phyloP scores from a whole-genome alignment of 1,140 invertebrate species.

The Aricia agestis region DNA sequence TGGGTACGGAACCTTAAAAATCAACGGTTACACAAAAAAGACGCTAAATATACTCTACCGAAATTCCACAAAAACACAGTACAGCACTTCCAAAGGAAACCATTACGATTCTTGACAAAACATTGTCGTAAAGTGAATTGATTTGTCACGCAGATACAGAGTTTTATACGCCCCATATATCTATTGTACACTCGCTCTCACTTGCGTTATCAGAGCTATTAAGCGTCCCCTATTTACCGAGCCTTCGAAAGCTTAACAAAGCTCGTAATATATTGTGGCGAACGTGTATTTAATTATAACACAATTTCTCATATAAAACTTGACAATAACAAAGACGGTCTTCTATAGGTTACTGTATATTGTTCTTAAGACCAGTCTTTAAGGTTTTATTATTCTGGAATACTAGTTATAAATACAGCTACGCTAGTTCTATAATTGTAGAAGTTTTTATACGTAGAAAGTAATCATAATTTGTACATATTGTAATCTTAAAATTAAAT shows the following conservation, averaged over 20 bases:
- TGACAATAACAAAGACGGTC: not conserved
- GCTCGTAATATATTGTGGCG: constrained; percentile 1
- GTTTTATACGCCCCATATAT: not conserved
- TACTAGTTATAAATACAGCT: not conserved
- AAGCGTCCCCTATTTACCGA: constrained; percentile 10
- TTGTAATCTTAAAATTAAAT: too few relatives aligned
- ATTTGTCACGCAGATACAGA: not conserved
- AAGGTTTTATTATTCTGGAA: not conserved
- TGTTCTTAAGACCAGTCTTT: not conserved
- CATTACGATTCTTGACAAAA: not conserved
- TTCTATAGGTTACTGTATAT: not conserved
- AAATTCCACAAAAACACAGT: too few relatives aligned
- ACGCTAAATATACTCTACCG: too few relatives aligned
- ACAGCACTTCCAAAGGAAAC: not conserved
- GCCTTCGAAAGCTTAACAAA: constrained; percentile 10
- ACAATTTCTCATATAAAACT: not conserved
- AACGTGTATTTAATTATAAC: constrained; percentile 15
- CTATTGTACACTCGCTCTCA: not conserved
- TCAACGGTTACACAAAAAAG: too few relatives aligned
- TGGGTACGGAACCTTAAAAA: too few relatives aligned
- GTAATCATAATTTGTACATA: too few relatives aligned
- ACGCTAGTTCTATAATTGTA: too few relatives aligned
- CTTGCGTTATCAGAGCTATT: constrained; percentile 8
- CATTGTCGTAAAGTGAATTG: not conserved
- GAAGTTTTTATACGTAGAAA: too few relatives aligned